Percentiles rank a stretch among this genome's conserved stretches.
Evolutionary conservation across 2,113 vertebrate species (phyloP).

Genomic region (Pelecanoides urinatrix): DNA sequence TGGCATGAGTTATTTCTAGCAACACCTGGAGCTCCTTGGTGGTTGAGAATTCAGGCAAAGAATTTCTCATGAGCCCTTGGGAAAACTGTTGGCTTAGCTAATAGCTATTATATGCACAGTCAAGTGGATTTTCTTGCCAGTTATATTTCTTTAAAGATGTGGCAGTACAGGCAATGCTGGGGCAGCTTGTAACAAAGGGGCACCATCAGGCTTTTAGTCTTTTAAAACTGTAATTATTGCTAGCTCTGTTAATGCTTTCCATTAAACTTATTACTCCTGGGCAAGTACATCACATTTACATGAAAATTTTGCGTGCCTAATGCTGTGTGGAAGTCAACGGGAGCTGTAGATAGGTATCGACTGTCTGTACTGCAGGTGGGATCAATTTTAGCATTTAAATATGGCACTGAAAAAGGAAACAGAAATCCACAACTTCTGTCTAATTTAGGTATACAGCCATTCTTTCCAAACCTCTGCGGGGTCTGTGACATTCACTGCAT

Average conservation of each 20-base stretch:
- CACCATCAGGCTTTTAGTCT: not conserved
- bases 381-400: not conserved
- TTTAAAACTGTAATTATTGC: not conserved
- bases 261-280: not conserved
- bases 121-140: slow-evolving; percentile 75
- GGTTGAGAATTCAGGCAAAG: slow-evolving; percentile 72
- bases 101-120: slow-evolving; percentile 49
- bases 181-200: not conserved
- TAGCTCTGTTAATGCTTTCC: not conserved
- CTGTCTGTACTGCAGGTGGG: not conserved
- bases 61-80: slow-evolving; percentile 73
- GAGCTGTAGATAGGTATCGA: not conserved
- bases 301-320: not conserved
- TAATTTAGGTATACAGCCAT: not conserved
- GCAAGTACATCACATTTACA: not conserved
- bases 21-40: slow-evolving; percentile 67
- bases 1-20: slow-evolving; percentile 39
- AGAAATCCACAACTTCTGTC: not conserved
- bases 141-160: slow-evolving; percentile 69
- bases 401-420: not conserved
- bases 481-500: not conserved
- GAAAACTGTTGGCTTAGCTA: slow-evolving; percentile 71
- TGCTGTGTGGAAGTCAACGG: not conserved
- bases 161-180: not conserved
- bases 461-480: not conserved